Evolutionary conservation across 2,797 vertebrate genomes (phyloP).

Genomic region (Lagocephalus sceleratus): DNA sequence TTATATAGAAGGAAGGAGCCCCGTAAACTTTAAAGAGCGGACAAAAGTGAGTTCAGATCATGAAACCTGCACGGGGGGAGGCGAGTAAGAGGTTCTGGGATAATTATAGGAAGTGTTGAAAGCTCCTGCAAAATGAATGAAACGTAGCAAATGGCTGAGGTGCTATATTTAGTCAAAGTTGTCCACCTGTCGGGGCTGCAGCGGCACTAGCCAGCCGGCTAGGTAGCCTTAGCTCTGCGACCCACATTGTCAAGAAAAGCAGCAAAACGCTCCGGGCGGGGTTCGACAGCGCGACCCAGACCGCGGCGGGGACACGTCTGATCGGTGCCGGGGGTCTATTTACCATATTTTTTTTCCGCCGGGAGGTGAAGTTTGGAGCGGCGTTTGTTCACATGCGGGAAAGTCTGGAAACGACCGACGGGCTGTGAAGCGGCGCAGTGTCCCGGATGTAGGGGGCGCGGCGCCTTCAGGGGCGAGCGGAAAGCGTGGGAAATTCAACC

Average conservation of each 20-base stretch:
- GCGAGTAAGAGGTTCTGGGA: background rate
- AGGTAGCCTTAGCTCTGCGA: constrained; percentile 51
- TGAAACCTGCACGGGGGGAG: background rate
- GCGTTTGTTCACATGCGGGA: constrained; percentile 28
- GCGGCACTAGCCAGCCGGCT: constrained; percentile 27
- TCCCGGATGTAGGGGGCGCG: constrained; percentile 54
- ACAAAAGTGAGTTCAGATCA: background rate
- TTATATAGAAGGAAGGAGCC: background rate
- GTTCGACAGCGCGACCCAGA: too few relatives aligned
- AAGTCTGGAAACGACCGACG: constrained; percentile 24
- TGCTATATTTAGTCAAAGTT: constrained; percentile 67
- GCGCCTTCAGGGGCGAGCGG: constrained; percentile 23
- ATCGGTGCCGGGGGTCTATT: background rate
- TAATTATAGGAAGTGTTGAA: background rate
- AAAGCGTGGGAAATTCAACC: constrained; percentile 3
- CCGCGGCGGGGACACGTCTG: too few relatives aligned
- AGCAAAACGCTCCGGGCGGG: background rate
- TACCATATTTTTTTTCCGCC: constrained; percentile 54
- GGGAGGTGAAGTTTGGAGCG: constrained; percentile 5
- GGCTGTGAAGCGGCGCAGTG: constrained; percentile 45
- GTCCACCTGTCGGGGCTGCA: constrained; percentile 56
- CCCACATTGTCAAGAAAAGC: background rate
- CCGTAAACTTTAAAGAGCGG: constrained; percentile 1
- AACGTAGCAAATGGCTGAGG: constrained; percentile 42
- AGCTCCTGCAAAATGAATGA: constrained; percentile 48